Evolutionary conservation across 64 coral and sea anemone genomes (phyloP).

Genomic region (Montipora foliosa): DNA sequence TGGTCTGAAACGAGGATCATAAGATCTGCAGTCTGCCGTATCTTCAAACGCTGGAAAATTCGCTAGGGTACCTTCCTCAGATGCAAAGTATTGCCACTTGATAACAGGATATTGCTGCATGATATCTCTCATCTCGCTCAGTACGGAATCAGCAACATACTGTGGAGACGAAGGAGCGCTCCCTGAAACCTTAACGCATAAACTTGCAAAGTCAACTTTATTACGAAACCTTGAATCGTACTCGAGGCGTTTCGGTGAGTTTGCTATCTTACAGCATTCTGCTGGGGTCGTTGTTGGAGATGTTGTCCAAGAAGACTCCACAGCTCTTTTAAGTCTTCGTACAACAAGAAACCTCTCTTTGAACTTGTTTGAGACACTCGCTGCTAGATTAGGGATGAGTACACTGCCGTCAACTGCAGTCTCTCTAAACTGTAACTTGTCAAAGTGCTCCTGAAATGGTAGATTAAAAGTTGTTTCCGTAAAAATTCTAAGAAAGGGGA

Average conservation of each 20-base stretch:
- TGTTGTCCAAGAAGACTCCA: slow-evolving; percentile 41
- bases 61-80: slow-evolving; percentile 7
- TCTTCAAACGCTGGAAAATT: slow-evolving; percentile 42
- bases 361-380: slow-evolving; percentile 26
- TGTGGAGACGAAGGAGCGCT: not conserved
- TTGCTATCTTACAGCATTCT: slow-evolving; percentile 40
- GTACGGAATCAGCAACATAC: not conserved
- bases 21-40: slow-evolving; percentile 23
- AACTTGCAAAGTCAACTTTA: slow-evolving; percentile 1
- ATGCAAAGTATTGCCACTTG: slow-evolving; percentile 73
- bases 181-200: slow-evolving; percentile 10
- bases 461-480: no score
- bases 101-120: not conserved
- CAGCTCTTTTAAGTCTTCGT: slow-evolving; percentile 10
- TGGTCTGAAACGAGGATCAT: slow-evolving; percentile 66
- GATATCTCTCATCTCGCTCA: slow-evolving; percentile 32
- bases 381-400: not conserved
- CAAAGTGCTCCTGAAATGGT: no score
- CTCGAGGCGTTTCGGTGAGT: not conserved
- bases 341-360: not conserved
- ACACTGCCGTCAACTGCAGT: not conserved
- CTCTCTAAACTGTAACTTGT: not conserved
- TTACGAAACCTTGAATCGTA: slow-evolving; percentile 64
- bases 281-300: not conserved
- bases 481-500: no score